Conservation (phyloP, 2,888 invertebrate species). For the Thymelicus lineola region DNA sequence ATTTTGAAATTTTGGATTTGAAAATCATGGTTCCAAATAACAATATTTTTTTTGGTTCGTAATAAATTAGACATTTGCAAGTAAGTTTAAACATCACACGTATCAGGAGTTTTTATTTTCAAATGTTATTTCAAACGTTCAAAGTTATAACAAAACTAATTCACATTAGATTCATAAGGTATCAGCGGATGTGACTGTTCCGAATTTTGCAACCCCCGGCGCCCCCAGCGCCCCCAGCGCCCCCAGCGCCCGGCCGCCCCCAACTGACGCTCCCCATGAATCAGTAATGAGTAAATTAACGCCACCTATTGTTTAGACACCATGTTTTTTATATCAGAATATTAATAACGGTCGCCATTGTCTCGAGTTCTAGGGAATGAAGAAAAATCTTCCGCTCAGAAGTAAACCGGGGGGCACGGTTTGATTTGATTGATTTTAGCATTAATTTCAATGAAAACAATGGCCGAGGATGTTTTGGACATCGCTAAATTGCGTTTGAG, state of each 20-base stretch:
- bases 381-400: conserved; percentile 59
- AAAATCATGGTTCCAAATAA: no score
- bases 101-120: no score
- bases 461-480: conserved; percentile 72
- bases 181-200: conserved; percentile 55
- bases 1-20: not conserved
- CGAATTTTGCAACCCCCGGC: conserved; percentile 51
- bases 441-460: conserved; percentile 84
- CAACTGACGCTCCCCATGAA: conserved; percentile 70
- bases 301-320: conserved; percentile 80
- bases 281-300: conserved; percentile 83
- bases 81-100: not conserved
- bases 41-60: not conserved
- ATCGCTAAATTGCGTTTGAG: conserved; percentile 63
- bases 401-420: conserved; percentile 55
- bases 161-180: conserved; percentile 47
- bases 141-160: conserved; percentile 15
- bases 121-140: no score
- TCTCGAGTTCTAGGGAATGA: conserved; percentile 61
- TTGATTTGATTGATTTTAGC: conserved; percentile 81
- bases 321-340: conserved; percentile 79
- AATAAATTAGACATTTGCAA: not conserved
- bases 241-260: conserved; percentile 35
- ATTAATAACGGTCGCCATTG: conserved; percentile 81
- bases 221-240: conserved; percentile 42